Percentiles rank a stretch among this genome's conserved stretches.
Evolutionary conservation across 2,888 invertebrate species (phyloP).

Genomic region (Pemphredon lugubris): DNA sequence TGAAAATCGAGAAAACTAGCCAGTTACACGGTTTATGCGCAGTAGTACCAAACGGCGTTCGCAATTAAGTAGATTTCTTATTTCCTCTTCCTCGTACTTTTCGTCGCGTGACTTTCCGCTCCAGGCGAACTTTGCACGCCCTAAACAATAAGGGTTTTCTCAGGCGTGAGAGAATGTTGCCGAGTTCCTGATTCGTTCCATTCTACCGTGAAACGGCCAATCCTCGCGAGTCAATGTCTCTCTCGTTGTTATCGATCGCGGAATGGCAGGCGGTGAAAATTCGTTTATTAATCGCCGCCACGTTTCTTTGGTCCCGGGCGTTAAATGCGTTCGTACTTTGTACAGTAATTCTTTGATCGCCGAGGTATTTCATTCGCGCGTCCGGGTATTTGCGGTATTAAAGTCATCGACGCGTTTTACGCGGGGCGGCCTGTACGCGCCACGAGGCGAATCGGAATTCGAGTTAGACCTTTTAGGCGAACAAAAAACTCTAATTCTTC

Average conservation of each 20-base stretch:
- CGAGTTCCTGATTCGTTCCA: conserved; percentile 39
- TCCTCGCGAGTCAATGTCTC: conserved; percentile 4
- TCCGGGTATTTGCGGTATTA: too few relatives aligned
- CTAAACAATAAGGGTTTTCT: conserved; percentile 60
- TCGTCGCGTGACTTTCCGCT: conserved; percentile 67
- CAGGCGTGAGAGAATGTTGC: conserved; percentile 64
- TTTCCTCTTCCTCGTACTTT: conserved; percentile 60
- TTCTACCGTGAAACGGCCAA: conserved; percentile 43
- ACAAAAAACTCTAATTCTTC: too few relatives aligned
- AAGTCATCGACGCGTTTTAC: too few relatives aligned
- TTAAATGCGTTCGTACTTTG: too few relatives aligned
- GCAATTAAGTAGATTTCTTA: conserved; percentile 62
- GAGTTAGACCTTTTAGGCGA: too few relatives aligned
- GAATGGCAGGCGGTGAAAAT: too few relatives aligned
- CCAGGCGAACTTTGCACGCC: conserved; percentile 49
- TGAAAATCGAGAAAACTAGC: conserved; percentile 11
- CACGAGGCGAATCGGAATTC: too few relatives aligned
- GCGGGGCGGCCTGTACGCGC: too few relatives aligned
- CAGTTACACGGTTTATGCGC: conserved; percentile 41
- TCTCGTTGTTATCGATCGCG: conserved; percentile 7
- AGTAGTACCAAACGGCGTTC: conserved; percentile 42
- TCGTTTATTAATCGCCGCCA: too few relatives aligned
- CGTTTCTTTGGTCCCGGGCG: too few relatives aligned
- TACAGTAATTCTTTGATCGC: too few relatives aligned
- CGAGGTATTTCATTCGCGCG: too few relatives aligned